Percentiles rank a stretch among this genome's conserved stretches.
These are phyloP conservation scores for Cheilosia variabilis DNA, from an alignment of 2,888 invertebrate species.

Conservation along the genomic window DNA sequence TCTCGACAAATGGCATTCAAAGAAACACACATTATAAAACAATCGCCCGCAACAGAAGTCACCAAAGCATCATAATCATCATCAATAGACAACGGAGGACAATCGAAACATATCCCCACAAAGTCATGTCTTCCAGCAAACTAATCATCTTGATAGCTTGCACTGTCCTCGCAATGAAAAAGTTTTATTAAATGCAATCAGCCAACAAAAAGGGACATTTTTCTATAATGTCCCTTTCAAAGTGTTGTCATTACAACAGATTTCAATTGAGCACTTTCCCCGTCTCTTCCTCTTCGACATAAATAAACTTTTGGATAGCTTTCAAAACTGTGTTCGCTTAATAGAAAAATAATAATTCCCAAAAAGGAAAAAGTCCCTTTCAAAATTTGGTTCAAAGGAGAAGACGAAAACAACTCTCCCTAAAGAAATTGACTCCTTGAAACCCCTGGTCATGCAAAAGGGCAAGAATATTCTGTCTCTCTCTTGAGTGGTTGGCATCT, in stretches of 20 bases:
- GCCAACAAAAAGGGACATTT: slow-evolving; percentile 16
- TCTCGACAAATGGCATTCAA: not conserved
- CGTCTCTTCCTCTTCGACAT: not conserved
- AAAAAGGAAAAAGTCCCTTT: not conserved
- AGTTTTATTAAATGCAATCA: slow-evolving; percentile 58
- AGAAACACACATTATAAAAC: slow-evolving; percentile 11
- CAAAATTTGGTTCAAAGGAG: slow-evolving; percentile 1
- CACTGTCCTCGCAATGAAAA: slow-evolving; percentile 28
- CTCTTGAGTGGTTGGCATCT: slow-evolving; percentile 19
- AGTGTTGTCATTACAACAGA: slow-evolving; percentile 43
- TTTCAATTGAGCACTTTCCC: slow-evolving; percentile 5
- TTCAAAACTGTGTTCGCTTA: slow-evolving; percentile 58
- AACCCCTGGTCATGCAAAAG: slow-evolving; percentile 7
- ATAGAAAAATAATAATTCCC: slow-evolving; percentile 58
- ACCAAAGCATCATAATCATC: slow-evolving; percentile 6
- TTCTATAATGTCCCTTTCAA: slow-evolving; percentile 44
- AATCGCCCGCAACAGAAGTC: slow-evolving; percentile 7
- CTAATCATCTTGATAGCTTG: slow-evolving; percentile 61
- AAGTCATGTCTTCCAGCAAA: slow-evolving; percentile 24
- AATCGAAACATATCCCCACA: slow-evolving; percentile 18
- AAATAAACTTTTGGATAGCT: slow-evolving; percentile 60
- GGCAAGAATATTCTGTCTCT: slow-evolving; percentile 19
- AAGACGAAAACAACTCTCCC: not conserved
- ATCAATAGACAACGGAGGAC: slow-evolving; percentile 23
- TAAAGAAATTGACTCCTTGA: slow-evolving; percentile 31